Conservation (phyloP, 2,797 vertebrate genomes). For the Anguilla megastoma region DNA sequence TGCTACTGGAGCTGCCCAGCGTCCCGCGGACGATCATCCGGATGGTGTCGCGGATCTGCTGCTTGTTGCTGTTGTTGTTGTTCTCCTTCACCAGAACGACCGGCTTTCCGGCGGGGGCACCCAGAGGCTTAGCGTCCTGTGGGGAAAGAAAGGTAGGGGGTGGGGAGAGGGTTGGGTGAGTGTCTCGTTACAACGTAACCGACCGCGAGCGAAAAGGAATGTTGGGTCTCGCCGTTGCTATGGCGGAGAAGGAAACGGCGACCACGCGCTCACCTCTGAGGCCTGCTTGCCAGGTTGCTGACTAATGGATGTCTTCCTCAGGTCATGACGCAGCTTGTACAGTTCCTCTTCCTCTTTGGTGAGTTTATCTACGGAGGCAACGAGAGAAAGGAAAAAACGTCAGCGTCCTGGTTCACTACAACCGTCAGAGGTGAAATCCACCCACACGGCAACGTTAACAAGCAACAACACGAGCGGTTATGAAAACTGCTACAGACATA, state of each 20-base stretch:
- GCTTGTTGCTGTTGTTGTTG: conserved; percentile 73
- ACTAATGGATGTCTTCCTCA: conserved; percentile 88
- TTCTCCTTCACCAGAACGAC: conserved; percentile 54
- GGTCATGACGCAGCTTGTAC: conserved; percentile 91
- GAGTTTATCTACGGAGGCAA: conserved; percentile 74
- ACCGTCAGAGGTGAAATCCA: neutral
- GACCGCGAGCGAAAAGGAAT: neutral
- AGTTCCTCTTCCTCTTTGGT: conserved; percentile 97
- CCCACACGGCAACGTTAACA: neutral
- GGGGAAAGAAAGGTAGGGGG: conserved; percentile 52
- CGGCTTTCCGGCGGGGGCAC: conserved; percentile 72
- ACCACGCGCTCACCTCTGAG: conserved; percentile 73
- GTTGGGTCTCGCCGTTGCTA: neutral
- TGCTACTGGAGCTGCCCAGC: conserved; percentile 87
- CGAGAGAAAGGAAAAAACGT: neutral
- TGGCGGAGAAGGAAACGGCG: neutral
- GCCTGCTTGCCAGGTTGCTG: conserved; percentile 71
- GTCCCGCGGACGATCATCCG: conserved; percentile 96
- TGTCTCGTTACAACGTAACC: neutral
- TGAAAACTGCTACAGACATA: too few relatives aligned
- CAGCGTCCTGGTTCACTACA: neutral
- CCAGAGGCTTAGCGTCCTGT: conserved; percentile 78
- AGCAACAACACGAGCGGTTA: too few relatives aligned
- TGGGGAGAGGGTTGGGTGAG: neutral
- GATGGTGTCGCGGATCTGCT: conserved; percentile 85